Conservation (phyloP, 1,140 invertebrate species). For the Drosophila fuyamai region DNA sequence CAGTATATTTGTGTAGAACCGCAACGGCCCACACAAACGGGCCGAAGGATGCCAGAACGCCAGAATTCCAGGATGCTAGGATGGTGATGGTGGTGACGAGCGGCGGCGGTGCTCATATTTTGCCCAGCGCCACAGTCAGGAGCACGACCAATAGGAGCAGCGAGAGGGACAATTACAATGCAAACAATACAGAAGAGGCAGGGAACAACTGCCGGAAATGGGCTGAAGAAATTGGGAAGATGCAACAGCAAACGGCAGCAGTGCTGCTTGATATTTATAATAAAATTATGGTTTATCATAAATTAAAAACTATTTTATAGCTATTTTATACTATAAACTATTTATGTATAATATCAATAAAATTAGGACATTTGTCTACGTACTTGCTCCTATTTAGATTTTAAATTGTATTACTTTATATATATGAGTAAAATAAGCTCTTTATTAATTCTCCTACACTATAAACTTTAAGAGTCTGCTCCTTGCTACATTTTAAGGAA, state of each 20-base stretch:
- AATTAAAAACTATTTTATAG: too few species aligned
- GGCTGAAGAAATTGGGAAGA: slow-evolving; percentile 53
- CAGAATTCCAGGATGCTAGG: slow-evolving; percentile 24
- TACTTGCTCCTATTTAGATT: too few species aligned
- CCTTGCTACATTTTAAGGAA: too few species aligned
- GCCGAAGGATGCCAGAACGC: slow-evolving; percentile 38
- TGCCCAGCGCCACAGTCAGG: slow-evolving; percentile 31
- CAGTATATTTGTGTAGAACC: slow-evolving; percentile 80
- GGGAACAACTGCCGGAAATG: slow-evolving; percentile 63
- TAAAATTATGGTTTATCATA: background rate
- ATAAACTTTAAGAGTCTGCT: too few species aligned
- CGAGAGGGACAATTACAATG: slow-evolving; percentile 67
- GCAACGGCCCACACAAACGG: slow-evolving; percentile 62
- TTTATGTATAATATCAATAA: too few species aligned
- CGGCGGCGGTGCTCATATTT: slow-evolving; percentile 51
- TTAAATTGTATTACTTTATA: too few species aligned
- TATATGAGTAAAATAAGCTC: too few species aligned
- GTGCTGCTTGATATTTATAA: slow-evolving; percentile 20
- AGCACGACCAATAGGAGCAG: slow-evolving; percentile 16
- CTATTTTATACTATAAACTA: too few species aligned
- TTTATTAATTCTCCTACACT: too few species aligned
- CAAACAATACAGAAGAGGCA: slow-evolving; percentile 60
- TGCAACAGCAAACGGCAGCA: slow-evolving; percentile 42
- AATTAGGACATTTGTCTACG: too few species aligned
- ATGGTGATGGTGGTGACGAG: slow-evolving; percentile 27